These are phyloP conservation scores for Falco rusticolus DNA, from an alignment of 2,797 vertebrate species.

Conservation along the genomic window DNA sequence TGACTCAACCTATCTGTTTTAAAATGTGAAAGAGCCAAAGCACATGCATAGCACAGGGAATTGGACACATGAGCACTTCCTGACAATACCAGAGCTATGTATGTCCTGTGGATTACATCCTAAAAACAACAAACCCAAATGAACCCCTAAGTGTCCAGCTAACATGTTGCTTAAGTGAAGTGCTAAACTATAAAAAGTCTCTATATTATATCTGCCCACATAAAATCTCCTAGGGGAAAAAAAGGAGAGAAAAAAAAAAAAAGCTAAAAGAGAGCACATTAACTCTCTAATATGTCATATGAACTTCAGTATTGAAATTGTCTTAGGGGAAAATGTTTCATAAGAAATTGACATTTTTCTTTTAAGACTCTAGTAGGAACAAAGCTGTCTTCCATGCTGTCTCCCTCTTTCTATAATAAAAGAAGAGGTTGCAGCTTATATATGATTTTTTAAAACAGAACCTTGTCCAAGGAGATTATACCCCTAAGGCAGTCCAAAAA, in stretches of 20 bases:
- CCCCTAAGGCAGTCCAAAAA: background rate
- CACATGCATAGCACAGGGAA: background rate
- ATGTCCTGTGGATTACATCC: background rate
- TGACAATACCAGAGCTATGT: background rate
- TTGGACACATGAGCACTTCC: background rate
- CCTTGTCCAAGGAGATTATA: background rate
- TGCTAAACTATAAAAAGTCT: background rate
- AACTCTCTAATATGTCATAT: background rate
- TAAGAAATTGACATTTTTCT: background rate
- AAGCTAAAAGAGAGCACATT: background rate
- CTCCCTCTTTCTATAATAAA: background rate
- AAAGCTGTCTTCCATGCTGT: background rate
- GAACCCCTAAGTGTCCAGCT: background rate
- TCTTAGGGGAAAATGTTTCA: background rate
- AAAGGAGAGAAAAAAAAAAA: background rate
- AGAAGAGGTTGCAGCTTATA: background rate
- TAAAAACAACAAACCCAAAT: background rate
- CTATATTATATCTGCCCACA: background rate
- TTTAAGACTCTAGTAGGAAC: background rate
- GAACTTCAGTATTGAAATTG: background rate
- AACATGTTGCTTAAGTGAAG: background rate
- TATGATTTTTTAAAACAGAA: background rate
- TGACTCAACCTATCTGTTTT: background rate
- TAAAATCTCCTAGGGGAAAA: background rate
- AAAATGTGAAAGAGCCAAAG: background rate